Conservation (phyloP, 2,113 vertebrate genomes). For the Scytalopus superciliaris region DNA sequence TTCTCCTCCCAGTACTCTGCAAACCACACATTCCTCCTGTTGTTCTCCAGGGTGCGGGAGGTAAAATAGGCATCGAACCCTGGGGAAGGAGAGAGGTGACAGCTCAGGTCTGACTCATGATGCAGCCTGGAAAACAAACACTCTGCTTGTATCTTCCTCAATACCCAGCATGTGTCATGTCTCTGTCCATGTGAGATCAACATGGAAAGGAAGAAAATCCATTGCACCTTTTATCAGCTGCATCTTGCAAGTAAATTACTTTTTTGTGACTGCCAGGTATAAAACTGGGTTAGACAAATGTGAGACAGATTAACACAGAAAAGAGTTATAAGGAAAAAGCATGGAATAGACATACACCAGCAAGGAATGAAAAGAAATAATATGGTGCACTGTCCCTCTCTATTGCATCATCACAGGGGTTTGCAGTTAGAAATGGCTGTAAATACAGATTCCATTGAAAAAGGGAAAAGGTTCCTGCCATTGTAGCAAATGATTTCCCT, state of each 20-base stretch:
- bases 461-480: background rate
- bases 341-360: background rate
- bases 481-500: background rate
- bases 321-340: background rate
- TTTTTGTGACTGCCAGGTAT: accelerated
- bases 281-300: background rate
- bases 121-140: background rate
- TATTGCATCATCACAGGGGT: background rate
- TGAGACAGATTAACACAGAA: background rate
- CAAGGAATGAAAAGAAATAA: background rate
- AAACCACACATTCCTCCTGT: slow-evolving; percentile 96
- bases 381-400: background rate
- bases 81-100: slow-evolving; percentile 51
- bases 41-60: slow-evolving; percentile 92
- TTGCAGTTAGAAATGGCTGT: background rate
- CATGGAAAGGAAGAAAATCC: accelerated
- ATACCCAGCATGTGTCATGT: accelerated
- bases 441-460: background rate
- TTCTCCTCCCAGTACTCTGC: slow-evolving; percentile 98
- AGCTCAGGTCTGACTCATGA: background rate
- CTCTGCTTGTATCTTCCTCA: accelerated
- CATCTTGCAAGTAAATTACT: background rate
- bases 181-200: accelerated
- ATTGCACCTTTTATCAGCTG: accelerated
- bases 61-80: slow-evolving; percentile 93